A percentile compares a stretch with the other conserved stretches of the same genome.
Conservation (phyloP, 1,140 invertebrate genomes). For the Drosophila bifasciata region DNA sequence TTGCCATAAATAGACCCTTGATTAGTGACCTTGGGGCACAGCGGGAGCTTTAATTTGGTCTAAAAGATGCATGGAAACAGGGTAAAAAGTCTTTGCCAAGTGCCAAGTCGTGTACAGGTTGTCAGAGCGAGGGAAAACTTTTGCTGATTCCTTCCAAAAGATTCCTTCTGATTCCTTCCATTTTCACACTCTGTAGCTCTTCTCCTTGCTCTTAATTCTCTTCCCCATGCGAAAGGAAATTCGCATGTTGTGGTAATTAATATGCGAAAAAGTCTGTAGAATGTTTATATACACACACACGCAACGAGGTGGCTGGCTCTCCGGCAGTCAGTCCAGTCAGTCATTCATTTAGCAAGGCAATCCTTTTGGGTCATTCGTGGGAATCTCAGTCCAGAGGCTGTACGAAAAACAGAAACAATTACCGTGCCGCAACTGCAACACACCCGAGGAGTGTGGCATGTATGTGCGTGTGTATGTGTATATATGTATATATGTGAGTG, state of each 20-base stretch:
- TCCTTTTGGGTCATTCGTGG: constrained; percentile 8
- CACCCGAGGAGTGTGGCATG: constrained; percentile 26
- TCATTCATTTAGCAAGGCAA: constrained; percentile 20
- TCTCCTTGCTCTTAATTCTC: constrained; percentile 10
- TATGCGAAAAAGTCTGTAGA: constrained; percentile 62
- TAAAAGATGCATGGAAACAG: constrained; percentile 40
- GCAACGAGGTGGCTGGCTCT: constrained; percentile 25
- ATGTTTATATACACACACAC: constrained; percentile 64
- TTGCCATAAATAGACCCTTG: constrained; percentile 62
- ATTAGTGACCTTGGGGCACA: constrained; percentile 56
- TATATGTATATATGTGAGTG: constrained; percentile 24
- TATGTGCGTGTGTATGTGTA: too few species aligned
- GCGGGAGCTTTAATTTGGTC: constrained; percentile 47
- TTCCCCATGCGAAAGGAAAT: constrained; percentile 3
- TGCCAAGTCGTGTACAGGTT: not conserved
- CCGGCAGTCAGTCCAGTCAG: constrained; percentile 4
- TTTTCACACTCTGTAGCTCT: constrained; percentile 9
- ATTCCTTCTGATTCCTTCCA: constrained; percentile 4
- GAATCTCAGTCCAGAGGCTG: constrained; percentile 4
- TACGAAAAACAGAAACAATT: constrained; percentile 58
- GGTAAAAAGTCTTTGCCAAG: not conserved
- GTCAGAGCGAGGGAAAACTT: not conserved
- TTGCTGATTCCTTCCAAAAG: not conserved
- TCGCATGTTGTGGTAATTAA: constrained; percentile 63
- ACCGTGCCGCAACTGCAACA: constrained; percentile 51